These are phyloP conservation scores for Meles meles DNA, from an alignment of 2,113 vertebrate species.

Conservation along the genomic window DNA sequence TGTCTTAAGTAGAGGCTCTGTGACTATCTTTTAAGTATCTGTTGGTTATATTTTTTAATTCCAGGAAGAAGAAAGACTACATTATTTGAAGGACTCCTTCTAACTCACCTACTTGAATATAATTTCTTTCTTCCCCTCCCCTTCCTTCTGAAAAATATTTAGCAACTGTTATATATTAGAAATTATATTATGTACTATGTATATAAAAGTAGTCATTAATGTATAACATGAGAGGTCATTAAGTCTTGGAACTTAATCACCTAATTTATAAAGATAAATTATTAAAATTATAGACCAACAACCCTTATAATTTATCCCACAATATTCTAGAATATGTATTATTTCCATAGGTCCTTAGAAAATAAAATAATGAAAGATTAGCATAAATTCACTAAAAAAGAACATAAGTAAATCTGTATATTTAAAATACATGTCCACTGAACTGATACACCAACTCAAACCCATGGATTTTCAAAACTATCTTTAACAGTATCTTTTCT, in stretches of 20 bases:
- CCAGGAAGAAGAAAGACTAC: not conserved
- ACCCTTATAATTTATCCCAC: not conserved
- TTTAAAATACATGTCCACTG: not conserved
- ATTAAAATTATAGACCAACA: not conserved
- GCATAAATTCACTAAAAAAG: not conserved
- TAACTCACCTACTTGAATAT: not conserved
- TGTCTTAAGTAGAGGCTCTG: not conserved
- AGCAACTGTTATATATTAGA: not conserved
- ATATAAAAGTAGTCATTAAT: not conserved
- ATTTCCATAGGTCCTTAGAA: not conserved
- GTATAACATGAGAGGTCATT: not conserved
- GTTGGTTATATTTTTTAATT: not conserved
- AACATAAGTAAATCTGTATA: not conserved
- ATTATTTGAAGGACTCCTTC: not conserved
- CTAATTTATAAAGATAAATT: not conserved
- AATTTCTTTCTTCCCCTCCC: not conserved
- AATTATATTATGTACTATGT: not conserved
- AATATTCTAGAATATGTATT: not conserved
- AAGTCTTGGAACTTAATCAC: not conserved
- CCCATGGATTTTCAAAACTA: not conserved
- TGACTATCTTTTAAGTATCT: constrained; percentile 22
- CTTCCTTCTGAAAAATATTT: not conserved
- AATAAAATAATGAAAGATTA: not conserved
- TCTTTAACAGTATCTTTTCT: not conserved
- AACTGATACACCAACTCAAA: not conserved